These are phyloP conservation scores for Drosophila paranaensis DNA, from an alignment of 2,888 invertebrate genomes.

Conservation along the genomic window DNA sequence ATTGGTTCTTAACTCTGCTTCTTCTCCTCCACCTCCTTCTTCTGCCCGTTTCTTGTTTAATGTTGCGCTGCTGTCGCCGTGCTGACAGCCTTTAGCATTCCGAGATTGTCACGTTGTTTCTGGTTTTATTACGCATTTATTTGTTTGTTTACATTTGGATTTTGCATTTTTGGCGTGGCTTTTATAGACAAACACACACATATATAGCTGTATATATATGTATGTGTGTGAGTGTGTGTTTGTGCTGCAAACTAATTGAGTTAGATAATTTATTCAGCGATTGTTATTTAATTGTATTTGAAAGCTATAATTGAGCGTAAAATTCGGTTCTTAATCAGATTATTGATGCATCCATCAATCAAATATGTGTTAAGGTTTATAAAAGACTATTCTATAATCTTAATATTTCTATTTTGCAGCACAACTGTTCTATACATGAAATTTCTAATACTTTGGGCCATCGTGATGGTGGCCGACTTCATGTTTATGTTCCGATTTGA, in stretches of 20 bases:
- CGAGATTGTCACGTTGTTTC: constrained; percentile 25
- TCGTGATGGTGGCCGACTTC: constrained; percentile 97
- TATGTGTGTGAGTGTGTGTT: background rate
- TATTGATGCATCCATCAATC: background rate
- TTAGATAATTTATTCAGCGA: constrained; percentile 41
- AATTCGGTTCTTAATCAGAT: constrained; percentile 7
- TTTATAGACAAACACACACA: constrained; percentile 53
- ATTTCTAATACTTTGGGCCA: constrained; percentile 97
- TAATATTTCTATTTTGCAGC: constrained; percentile 85
- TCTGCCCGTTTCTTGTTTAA: background rate
- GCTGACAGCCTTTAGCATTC: constrained; percentile 4
- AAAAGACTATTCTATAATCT: constrained; percentile 2
- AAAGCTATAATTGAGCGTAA: constrained; percentile 19
- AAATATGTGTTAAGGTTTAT: background rate
- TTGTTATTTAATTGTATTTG: constrained; percentile 7
- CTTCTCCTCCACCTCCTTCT: background rate
- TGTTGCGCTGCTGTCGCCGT: background rate
- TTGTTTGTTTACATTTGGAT: constrained; percentile 73
- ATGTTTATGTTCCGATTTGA: constrained; percentile 99
- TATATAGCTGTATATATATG: constrained; percentile 15
- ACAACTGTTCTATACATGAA: constrained; percentile 97
- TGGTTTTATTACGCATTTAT: constrained; percentile 61
- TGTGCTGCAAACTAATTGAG: constrained; percentile 30
- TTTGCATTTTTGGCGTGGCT: constrained; percentile 51
- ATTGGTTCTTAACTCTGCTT: background rate